A percentile compares a stretch with the other conserved stretches of the same genome.
Evolutionary conservation across 2,797 vertebrate species (phyloP).

Genomic region (Premnoplex brunnescens): DNA sequence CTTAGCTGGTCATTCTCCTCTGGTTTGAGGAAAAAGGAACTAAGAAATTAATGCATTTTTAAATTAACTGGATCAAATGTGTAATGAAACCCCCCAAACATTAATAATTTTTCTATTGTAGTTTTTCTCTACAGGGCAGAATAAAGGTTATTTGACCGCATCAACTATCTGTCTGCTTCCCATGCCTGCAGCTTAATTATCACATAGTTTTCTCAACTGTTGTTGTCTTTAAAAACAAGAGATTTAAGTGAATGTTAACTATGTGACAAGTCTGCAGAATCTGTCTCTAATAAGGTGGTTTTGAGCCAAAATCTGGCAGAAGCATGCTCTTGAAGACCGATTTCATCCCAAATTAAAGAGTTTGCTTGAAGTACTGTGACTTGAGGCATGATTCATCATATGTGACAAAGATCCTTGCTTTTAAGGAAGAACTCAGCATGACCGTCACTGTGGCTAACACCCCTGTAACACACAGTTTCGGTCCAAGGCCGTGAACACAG

Average conservation of each 20-base stretch:
- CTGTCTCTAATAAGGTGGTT: background rate
- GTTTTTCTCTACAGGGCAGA: background rate
- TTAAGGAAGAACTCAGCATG: background rate
- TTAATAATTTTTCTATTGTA: background rate
- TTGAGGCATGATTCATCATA: background rate
- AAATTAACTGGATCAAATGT: background rate
- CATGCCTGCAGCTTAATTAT: conserved; percentile 26
- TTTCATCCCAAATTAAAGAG: conserved; percentile 14
- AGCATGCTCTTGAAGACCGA: background rate
- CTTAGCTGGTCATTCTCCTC: background rate
- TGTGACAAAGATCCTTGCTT: conserved; percentile 1
- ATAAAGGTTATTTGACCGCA: background rate
- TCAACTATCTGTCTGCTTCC: conserved; percentile 10
- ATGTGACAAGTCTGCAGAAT: conserved; percentile 4
- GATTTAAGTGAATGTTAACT: conserved; percentile 47
- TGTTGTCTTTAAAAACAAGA: conserved; percentile 51
- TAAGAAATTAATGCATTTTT: background rate
- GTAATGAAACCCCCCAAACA: background rate
- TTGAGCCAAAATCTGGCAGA: conserved; percentile 2
- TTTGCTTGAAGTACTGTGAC: background rate
- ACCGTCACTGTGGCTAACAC: conserved; percentile 5
- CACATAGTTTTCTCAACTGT: conserved; percentile 21
- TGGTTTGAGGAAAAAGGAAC: background rate
- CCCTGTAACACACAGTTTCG: background rate
- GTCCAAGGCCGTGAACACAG: background rate